phyloP scores from a whole-genome alignment of 2,888 invertebrate species.

The Julus scandinavius region DNA sequence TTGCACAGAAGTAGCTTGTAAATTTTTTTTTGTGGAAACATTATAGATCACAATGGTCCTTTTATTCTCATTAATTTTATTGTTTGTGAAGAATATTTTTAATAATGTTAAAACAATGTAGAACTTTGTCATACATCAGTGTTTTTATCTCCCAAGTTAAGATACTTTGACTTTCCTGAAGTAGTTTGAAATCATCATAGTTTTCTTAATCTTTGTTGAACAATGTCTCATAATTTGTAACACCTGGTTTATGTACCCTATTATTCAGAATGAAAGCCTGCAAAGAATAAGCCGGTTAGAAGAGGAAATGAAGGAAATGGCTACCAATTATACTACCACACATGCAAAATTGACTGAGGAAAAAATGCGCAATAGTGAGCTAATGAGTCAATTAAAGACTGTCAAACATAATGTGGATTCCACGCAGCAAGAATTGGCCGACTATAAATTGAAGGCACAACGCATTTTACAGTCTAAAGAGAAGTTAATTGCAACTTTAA shows the following conservation, averaged over 20 bases:
- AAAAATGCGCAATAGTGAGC: constrained; percentile 61
- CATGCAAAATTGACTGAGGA: constrained; percentile 65
- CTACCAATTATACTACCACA: constrained; percentile 63
- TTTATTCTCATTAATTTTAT: no score
- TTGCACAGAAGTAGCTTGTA: no score
- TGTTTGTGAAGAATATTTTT: no score
- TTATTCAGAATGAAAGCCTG: constrained; percentile 64
- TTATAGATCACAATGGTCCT: no score
- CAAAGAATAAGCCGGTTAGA: constrained; percentile 66
- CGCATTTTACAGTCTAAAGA: constrained; percentile 82
- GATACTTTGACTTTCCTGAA: no score
- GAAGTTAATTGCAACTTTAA: constrained; percentile 74
- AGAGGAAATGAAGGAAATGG: constrained; percentile 68
- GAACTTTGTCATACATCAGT: no score
- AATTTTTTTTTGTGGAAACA: no score
- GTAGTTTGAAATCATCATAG: constrained; percentile 4
- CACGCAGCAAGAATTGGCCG: constrained; percentile 74
- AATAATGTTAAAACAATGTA: no score
- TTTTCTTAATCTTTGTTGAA: not conserved
- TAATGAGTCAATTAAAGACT: constrained; percentile 65
- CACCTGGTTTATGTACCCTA: not conserved
- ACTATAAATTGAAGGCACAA: constrained; percentile 82
- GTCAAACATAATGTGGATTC: constrained; percentile 66
- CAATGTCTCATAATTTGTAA: not conserved
- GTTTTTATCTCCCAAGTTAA: not conserved